Conservation (phyloP, 2,888 invertebrate genomes). For the Vesta saturnalis region DNA sequence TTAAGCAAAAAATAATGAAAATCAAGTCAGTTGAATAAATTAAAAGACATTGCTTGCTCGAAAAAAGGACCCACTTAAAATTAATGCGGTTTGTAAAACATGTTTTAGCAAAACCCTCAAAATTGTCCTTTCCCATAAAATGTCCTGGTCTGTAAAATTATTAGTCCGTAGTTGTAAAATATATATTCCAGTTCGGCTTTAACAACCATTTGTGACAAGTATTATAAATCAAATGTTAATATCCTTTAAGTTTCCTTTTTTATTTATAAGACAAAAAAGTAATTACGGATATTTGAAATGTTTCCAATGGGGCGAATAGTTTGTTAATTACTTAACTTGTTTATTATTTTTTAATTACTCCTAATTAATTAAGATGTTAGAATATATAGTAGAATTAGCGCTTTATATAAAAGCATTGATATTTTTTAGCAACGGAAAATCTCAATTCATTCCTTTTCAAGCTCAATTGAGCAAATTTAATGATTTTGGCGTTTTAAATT, state of each 20-base stretch:
- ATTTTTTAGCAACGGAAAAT: no score
- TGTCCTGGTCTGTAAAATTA: conserved; percentile 50
- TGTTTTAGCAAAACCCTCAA: conserved; percentile 55
- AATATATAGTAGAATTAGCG: no score
- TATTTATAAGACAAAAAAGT: no score
- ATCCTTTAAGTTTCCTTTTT: conserved; percentile 23
- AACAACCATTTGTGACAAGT: conserved; percentile 41
- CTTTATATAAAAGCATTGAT: no score
- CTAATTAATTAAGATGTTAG: no score
- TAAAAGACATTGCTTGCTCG: not conserved
- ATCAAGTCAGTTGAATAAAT: not conserved
- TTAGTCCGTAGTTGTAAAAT: conserved; percentile 51
- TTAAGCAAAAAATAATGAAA: not conserved
- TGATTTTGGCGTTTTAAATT: no score
- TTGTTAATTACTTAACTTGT: no score
- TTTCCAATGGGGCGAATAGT: no score
- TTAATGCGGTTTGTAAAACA: conserved; percentile 60
- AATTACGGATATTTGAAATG: no score
- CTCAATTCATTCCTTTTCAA: no score
- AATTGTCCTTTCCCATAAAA: conserved; percentile 48
- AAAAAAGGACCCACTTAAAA: conserved; percentile 40
- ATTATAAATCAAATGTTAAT: conserved; percentile 40
- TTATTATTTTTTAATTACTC: no score
- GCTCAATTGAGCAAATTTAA: no score
- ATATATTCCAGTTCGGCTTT: conserved; percentile 45